A percentile compares a stretch with the other conserved stretches of the same genome.
Evolutionary conservation across 2,888 invertebrate species (phyloP).

Genomic region (Tineola bisselliella): DNA sequence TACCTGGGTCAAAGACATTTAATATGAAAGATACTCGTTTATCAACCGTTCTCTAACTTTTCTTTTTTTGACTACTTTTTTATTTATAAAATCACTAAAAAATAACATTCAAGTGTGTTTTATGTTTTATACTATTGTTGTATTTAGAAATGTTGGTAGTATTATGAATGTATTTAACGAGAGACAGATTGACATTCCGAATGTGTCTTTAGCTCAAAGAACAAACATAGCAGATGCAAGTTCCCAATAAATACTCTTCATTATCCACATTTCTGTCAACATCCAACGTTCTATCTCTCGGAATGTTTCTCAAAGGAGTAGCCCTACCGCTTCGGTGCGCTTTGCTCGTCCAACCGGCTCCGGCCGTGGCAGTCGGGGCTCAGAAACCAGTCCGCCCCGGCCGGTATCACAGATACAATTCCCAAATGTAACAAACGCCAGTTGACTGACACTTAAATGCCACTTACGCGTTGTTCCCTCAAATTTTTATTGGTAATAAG

Average conservation of each 20-base stretch:
- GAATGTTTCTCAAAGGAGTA: slow-evolving; percentile 60
- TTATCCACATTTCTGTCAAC: slow-evolving; percentile 56
- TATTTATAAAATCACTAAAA: too few species aligned
- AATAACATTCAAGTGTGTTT: too few species aligned
- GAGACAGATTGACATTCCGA: neutral
- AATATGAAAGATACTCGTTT: neutral
- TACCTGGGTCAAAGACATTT: slow-evolving; percentile 13
- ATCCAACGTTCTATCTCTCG: slow-evolving; percentile 50
- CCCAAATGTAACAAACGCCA: slow-evolving; percentile 46
- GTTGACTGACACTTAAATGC: slow-evolving; percentile 66
- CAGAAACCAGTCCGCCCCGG: slow-evolving; percentile 32
- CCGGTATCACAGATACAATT: slow-evolving; percentile 23
- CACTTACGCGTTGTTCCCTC: slow-evolving; percentile 57
- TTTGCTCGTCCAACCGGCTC: slow-evolving; percentile 54
- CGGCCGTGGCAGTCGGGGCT: neutral
- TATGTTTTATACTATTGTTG: too few species aligned
- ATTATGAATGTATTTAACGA: neutral
- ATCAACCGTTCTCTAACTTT: neutral
- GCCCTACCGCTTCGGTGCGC: slow-evolving; percentile 52
- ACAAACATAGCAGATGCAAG: neutral
- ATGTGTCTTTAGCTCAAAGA: neutral
- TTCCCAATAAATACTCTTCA: slow-evolving; percentile 54
- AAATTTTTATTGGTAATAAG: slow-evolving; percentile 59
- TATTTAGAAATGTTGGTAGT: too few species aligned
- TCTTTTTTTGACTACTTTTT: neutral